Percentiles rank a stretch among this genome's conserved stretches.
phyloP scores from a whole-genome alignment of 1,140 invertebrate species.

The Brachionus koreanus region DNA sequence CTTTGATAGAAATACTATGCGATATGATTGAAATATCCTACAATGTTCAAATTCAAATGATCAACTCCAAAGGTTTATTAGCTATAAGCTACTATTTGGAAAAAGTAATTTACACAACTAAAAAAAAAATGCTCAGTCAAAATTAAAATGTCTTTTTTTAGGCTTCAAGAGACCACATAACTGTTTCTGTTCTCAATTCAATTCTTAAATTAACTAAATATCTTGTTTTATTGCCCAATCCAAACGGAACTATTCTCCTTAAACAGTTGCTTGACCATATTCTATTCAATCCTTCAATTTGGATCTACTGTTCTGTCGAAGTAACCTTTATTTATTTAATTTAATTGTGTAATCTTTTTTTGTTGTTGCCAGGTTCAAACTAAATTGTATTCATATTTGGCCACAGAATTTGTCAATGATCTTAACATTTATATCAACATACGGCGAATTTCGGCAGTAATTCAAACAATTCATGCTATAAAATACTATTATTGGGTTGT shows the following conservation, averaged over 20 bases:
- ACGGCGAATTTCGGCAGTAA: slow-evolving; percentile 86
- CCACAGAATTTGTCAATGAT: slow-evolving; percentile 93
- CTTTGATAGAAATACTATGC: slow-evolving; percentile 91
- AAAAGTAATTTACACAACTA: too few species aligned
- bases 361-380: slow-evolving; percentile 66
- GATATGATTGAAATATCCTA: slow-evolving; percentile 91
- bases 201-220: slow-evolving; percentile 93
- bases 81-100: slow-evolving; percentile 95
- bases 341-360: too few species aligned
- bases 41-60: slow-evolving; percentile 97
- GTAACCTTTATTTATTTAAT: slow-evolving; percentile 51
- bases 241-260: slow-evolving; percentile 84
- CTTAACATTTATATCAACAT: slow-evolving; percentile 96
- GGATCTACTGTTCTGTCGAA: slow-evolving; percentile 92
- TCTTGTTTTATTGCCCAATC: slow-evolving; percentile 83
- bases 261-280: slow-evolving; percentile 98
- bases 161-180: slow-evolving; percentile 85
- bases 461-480: slow-evolving; percentile 94
- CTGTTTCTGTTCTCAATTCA: slow-evolving; percentile 81
- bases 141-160: slow-evolving; percentile 46
- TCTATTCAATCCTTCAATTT: slow-evolving; percentile 94
- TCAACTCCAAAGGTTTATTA: slow-evolving; percentile 92
- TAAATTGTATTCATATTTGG: slow-evolving; percentile 89
- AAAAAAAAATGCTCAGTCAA: too few species aligned
- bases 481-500: slow-evolving; percentile 99